Evolutionary conservation across 2,113 vertebrate species (phyloP), one percentile per base, ranked within the genome.

Genomic region (Megaleporinus macrocephalus): DNA sequence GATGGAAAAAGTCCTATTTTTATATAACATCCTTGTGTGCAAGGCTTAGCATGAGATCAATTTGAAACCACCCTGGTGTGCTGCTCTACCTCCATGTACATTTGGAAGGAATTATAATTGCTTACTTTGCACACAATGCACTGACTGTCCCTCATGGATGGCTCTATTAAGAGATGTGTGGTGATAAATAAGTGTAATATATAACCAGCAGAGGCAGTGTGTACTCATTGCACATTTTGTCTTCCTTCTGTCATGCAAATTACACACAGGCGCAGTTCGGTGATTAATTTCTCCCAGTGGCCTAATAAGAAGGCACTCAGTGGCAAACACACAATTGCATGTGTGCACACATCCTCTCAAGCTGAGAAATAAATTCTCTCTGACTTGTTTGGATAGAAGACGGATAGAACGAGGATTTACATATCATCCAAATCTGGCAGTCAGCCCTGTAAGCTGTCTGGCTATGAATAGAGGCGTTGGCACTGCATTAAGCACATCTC

Each of bases 191-290:
- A 83, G 29, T 80, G 73, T 88, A 86, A 93, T 91, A 90, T 89
- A 92, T 91, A 86, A 63, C 75, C 51, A 81, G 61, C 79, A 51
- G 59, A 76, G 73, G 84, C 85, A 75, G 61, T 70, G 75, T 82
- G 81, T 63, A 85, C 77, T 14, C 57, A 61, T 80, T 59, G 13
- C 63, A 73, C 84, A 89, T 90, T 88, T 78, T 79, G 82, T 83
- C 87, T 85, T 86, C 55, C 72, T 81, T 91, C 86, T 92, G 85
- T 91, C 90, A 90, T 91, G 91, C 89, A 89, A 92, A 91, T 92
- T 82, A 91, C 87, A 84, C 83, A 73, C 84, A 77, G 86, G 81
- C 86, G 84, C 76, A 79, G 72, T 90, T 88, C 85, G 77, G 55
- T 88, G 80, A 92, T 90, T 83, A 91, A 84, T 83, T 85, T 84